Evolutionary conservation across 2,797 vertebrate genomes (phyloP), one percentile per base, ranked within the genome.

Genomic region (Adelosebastes latens): DNA sequence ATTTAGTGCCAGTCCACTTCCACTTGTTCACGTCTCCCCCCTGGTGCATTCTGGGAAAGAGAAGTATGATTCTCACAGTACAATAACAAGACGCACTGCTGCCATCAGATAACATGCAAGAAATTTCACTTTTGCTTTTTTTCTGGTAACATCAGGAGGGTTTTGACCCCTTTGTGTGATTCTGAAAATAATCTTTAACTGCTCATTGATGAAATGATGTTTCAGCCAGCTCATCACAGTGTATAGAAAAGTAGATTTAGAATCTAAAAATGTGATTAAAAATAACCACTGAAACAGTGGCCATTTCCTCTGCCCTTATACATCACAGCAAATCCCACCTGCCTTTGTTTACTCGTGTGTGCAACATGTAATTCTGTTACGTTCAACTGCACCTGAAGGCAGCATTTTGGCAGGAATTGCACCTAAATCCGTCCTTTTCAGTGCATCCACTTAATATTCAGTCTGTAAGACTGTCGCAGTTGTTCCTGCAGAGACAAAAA

Each of bases 1-100:
- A 68, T 77, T 88, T 85, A 82, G 82, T 75, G 79, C 71, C 78
- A 79, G 75, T 73, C 72, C 81, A 77, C 78, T 83, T 84, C 55
- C 77, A 53, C 81, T 66, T 46, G 58, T 75, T 88, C 67, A 32
- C 22, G 9, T 62, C 55, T 53, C 39, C 70, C 56, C 29, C 5
- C 0, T 18, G 18, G 80, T 36, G 42, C 36, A 39, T 67, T 61
- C 39, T 36, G 66, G 52, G 61, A 63, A 49, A 74, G 20, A 56
- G 64, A 61, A 42, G 29, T 27, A 8, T 72, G 34, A 77, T 67
- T 85, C 36, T 71, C 67, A 31, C 78, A 55, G 77, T 81, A 42
- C 75, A 52, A 67, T 72, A 76, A 71, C 20, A 62, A 18, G 25
- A 72, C 65, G 1, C 52, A 18, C 60, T 53, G 32, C 9, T 64